Evolutionary conservation across 1,140 invertebrate species (phyloP).

Genomic region (Camponotus floridanus): DNA sequence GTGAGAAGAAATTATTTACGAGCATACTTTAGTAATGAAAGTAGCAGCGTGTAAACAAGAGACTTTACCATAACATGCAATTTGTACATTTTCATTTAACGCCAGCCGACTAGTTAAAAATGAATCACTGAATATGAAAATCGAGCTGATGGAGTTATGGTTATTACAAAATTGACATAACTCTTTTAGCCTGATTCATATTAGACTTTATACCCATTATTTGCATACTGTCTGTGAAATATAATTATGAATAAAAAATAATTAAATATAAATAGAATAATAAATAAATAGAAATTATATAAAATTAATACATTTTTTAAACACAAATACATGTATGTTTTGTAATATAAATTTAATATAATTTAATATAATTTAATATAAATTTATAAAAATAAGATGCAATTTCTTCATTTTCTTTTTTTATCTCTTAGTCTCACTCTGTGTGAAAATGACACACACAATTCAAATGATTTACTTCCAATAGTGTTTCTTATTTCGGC

Average conservation of each 20-base stretch:
- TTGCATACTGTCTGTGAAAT: neutral
- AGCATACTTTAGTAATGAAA: conserved; percentile 15
- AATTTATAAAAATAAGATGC: too few species aligned
- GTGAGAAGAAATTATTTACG: conserved; percentile 58
- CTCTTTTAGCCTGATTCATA: neutral
- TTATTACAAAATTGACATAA: neutral
- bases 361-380: too few species aligned
- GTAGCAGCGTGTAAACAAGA: neutral
- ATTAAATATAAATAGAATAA: neutral
- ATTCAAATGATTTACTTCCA: neutral
- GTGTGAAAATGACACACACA: neutral
- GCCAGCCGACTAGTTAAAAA: neutral
- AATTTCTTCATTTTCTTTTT: too few species aligned
- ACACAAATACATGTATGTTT: too few species aligned
- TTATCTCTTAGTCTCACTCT: too few species aligned
- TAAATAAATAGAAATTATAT: neutral
- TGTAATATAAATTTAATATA: too few species aligned
- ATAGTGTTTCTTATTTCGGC: neutral
- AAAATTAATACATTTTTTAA: too few species aligned
- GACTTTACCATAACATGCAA: neutral
- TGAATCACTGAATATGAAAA: neutral
- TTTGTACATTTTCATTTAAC: conserved; percentile 36
- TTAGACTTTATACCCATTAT: neutral
- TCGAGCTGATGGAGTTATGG: too few species aligned
- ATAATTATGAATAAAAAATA: neutral